Conservation (phyloP, 2,888 invertebrate species). For the Drosophila kokeensis region DNA sequence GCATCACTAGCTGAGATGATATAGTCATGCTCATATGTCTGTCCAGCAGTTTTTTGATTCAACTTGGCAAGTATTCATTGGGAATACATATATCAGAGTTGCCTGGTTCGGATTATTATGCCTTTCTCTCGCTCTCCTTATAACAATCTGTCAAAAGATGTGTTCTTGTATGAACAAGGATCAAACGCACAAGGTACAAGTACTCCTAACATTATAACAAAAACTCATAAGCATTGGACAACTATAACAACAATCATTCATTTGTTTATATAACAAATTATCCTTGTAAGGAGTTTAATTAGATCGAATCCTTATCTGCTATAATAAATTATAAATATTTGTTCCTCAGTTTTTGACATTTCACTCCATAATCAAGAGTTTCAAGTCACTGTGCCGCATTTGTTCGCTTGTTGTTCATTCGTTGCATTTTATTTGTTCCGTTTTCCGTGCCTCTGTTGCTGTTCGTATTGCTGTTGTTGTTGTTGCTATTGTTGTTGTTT, state of each 20-base stretch:
- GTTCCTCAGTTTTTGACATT: not conserved
- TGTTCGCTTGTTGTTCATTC: slow-evolving; percentile 38
- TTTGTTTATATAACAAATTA: not conserved
- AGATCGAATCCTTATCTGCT: not conserved
- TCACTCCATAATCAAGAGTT: not conserved
- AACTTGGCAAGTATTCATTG: not conserved
- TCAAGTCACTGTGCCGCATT: slow-evolving; percentile 40
- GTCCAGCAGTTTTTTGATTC: not conserved
- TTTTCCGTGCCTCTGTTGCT: slow-evolving; percentile 55
- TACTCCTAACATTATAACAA: too few species aligned
- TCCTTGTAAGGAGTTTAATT: not conserved
- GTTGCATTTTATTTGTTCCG: slow-evolving; percentile 73
- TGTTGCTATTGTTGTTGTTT: slow-evolving; percentile 30
- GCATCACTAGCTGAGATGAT: not conserved
- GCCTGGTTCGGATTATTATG: not conserved
- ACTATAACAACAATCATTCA: too few species aligned
- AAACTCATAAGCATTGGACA: too few species aligned
- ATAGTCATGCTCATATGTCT: not conserved
- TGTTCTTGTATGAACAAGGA: not conserved
- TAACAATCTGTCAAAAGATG: not conserved
- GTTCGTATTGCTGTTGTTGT: slow-evolving; percentile 31
- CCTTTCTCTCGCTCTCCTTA: too few species aligned
- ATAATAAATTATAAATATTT: not conserved
- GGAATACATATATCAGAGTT: not conserved
- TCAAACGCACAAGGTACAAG: too few species aligned